Evolutionary conservation across 2,113 vertebrate genomes (phyloP), one percentile per base, ranked within the genome.

Genomic region (Campylorhamphus procurvoides): DNA sequence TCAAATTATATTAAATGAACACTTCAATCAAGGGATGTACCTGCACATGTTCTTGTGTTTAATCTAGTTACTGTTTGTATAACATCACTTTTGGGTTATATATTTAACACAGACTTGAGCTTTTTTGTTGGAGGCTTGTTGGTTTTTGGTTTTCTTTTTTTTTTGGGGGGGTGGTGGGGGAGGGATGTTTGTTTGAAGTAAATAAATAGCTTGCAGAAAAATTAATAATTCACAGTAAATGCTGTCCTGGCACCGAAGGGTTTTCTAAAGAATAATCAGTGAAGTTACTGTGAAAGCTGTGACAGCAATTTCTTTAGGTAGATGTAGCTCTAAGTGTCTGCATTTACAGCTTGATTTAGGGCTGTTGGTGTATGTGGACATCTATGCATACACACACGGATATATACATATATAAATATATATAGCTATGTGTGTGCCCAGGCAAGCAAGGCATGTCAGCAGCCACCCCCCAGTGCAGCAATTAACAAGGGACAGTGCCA

Each of bases 1-100:
- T 96, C 96, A 93, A 96, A 93, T 97, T 92, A 89, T 89, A 96
- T 97, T 97, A 95, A 96, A 91, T 90, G 94, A 97, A 83, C 86
- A 86, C 95, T 96, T 97, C 95, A 97, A 95, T 97, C 96, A 97
- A 94, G 78, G 62, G 90, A 73, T 42, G 67, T 92, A 55, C 77
- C 97, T 96, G 96, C 78, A 67, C 35, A 55, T 96, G 77, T 77
- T 82, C 83, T 87, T 85, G 52, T 23, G 42, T 88, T 97, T 94
- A 94, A 97, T 97, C 82, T 91, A 58, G 24, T 97, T 92, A 58
- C 53, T 89, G 37, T 92, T 71, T n/a, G 73, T 84, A 42, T 55
- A 90, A 80, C 29, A 37, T 29, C 40, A 9, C 84, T 92, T 90
- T 82, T 59, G 49, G 64, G 39, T 64, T 35, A 31, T 76, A 39